A percentile compares a stretch with the other conserved stretches of the same genome.
Evolutionary conservation across 2,888 invertebrate genomes (phyloP).

Genomic region (Eristalinus sepulchralis): DNA sequence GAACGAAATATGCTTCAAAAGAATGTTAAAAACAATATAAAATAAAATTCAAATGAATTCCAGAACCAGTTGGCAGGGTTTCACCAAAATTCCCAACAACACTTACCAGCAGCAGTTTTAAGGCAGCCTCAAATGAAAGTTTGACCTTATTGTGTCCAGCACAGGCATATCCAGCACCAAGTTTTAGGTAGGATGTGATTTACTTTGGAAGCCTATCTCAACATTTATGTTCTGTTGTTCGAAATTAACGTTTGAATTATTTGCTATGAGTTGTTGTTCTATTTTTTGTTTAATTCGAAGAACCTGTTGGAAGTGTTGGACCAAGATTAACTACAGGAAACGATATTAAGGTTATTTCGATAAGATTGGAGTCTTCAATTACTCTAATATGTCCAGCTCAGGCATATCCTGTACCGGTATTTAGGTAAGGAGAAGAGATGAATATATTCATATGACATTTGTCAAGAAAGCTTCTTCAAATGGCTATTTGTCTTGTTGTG

Average conservation of each 20-base stretch:
- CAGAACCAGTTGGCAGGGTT: slow-evolving; percentile 89
- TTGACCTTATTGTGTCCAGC: slow-evolving; percentile 85
- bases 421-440: slow-evolving; percentile 84
- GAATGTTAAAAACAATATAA: neutral
- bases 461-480: no score
- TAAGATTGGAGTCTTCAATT: slow-evolving; percentile 79
- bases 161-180: slow-evolving; percentile 87
- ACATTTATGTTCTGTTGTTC: slow-evolving; percentile 32
- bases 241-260: neutral
- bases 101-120: slow-evolving; percentile 85
- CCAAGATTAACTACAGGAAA: slow-evolving; percentile 83
- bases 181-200: slow-evolving; percentile 81
- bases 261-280: neutral
- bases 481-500: no score
- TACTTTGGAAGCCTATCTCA: slow-evolving; percentile 66
- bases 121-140: slow-evolving; percentile 82
- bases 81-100: slow-evolving; percentile 86
- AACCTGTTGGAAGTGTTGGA: slow-evolving; percentile 86
- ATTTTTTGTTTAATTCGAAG: slow-evolving; percentile 77
- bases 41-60: slow-evolving; percentile 69
- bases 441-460: no score
- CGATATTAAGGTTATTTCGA: slow-evolving; percentile 79
- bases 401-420: slow-evolving; percentile 86
- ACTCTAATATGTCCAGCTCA: slow-evolving; percentile 87
- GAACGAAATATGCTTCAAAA: slow-evolving; percentile 13